Percentiles rank a stretch among this genome's conserved stretches.
Evolutionary conservation across 2,888 invertebrate genomes (phyloP).

Genomic region (Girardia tigrina): DNA sequence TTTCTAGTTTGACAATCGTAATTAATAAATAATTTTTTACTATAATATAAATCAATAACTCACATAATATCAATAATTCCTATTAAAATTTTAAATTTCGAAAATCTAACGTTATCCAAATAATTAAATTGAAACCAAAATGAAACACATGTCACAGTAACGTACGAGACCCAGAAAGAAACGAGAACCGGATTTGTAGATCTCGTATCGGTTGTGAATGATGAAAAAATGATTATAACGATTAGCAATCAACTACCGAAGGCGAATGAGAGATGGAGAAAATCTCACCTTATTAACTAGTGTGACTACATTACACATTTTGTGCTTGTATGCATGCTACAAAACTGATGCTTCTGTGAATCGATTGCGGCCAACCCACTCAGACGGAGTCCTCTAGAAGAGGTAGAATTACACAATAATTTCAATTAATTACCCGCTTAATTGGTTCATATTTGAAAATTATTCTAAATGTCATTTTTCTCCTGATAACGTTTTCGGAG

Average conservation of each 20-base stretch:
- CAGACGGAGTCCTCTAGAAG: slow-evolving; percentile 16
- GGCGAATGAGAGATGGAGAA: slow-evolving; percentile 23
- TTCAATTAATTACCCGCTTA: slow-evolving; percentile 23
- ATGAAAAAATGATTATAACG: slow-evolving; percentile 3
- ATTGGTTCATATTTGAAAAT: slow-evolving; percentile 1
- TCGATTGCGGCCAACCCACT: slow-evolving; percentile 16
- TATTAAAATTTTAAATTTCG: background rate
- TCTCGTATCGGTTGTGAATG: background rate
- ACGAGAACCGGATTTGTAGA: slow-evolving; percentile 8
- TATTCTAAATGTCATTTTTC: slow-evolving; percentile 16
- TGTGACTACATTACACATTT: slow-evolving; percentile 15
- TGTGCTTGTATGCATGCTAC: background rate
- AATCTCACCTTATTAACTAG: slow-evolving; percentile 23
- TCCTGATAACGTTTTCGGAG: background rate
- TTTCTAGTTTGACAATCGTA: no score
- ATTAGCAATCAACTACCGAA: slow-evolving; percentile 12
- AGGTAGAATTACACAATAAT: slow-evolving; percentile 9
- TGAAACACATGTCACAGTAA: background rate
- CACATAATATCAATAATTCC: background rate
- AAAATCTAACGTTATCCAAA: background rate
- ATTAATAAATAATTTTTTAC: no score
- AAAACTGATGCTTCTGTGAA: slow-evolving; percentile 1
- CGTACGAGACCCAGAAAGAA: slow-evolving; percentile 11
- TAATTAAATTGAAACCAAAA: background rate
- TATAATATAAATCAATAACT: slow-evolving; percentile 1